A percentile compares a stretch with the other conserved stretches of the same genome.
Conservation (phyloP, 2,113 vertebrate genomes). For the Aegotheles bennettii region DNA sequence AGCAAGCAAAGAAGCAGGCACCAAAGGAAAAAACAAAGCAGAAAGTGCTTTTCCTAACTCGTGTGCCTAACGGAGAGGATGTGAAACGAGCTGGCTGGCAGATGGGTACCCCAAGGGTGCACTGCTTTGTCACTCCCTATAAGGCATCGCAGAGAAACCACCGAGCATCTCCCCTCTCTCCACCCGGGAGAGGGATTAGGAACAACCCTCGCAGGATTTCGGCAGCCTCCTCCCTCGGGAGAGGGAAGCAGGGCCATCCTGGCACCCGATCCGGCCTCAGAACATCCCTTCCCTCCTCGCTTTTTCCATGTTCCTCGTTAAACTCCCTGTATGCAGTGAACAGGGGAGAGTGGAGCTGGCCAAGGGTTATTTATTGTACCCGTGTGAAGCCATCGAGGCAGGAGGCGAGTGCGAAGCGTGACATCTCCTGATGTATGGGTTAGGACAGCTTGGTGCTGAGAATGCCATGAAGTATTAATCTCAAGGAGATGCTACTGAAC, state of each 20-base stretch:
- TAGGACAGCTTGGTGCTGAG: conserved; percentile 85
- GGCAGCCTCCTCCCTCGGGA: neutral
- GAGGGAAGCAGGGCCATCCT: neutral
- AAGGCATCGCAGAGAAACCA: neutral
- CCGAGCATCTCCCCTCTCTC: neutral
- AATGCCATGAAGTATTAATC: conserved; percentile 84
- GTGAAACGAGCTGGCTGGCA: conserved; percentile 41
- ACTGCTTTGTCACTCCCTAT: conserved; percentile 41
- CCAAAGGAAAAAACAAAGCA: neutral
- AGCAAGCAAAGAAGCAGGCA: neutral
- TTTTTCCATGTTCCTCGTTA: neutral
- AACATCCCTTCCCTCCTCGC: neutral
- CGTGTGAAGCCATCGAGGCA: conserved; percentile 41
- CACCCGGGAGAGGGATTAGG: neutral
- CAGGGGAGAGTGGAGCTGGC: neutral
- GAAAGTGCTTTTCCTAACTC: neutral
- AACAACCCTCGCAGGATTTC: neutral
- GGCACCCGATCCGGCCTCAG: no score
- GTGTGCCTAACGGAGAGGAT: neutral
- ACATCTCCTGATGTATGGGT: conserved; percentile 83
- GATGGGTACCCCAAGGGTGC: conserved; percentile 57
- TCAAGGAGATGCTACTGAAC: conserved; percentile 78
- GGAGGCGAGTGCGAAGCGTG: conserved; percentile 55
- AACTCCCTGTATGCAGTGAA: neutral
- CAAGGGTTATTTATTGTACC: conserved; percentile 44